phyloP scores from a whole-genome alignment of 2,888 invertebrate genomes.

The Lucinisca nassula region DNA sequence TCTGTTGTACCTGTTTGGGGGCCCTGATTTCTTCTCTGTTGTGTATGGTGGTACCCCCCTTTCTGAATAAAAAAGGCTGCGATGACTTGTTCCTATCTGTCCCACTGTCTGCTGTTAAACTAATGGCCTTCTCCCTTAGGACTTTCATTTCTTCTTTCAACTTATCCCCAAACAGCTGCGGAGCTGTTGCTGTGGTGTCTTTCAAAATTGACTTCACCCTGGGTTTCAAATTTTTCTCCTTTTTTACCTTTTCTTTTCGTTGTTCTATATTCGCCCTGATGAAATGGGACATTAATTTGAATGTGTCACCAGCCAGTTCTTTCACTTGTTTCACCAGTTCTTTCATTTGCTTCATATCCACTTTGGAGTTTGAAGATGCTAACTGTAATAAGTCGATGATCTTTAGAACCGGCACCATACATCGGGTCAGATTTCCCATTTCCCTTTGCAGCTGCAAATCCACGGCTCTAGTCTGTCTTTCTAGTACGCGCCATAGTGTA shows the following conservation, averaged over 20 bases:
- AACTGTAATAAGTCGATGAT: background rate
- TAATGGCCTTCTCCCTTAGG: background rate
- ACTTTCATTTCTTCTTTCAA: background rate
- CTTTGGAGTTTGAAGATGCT: background rate
- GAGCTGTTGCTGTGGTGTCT: background rate
- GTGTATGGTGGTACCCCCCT: background rate
- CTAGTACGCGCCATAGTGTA: too few species aligned
- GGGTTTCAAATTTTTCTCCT: background rate
- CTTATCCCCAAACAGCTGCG: background rate
- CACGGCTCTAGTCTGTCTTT: background rate
- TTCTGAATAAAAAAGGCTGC: background rate
- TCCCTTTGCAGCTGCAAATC: background rate
- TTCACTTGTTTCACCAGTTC: too few species aligned
- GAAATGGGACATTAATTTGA: background rate
- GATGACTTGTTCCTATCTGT: background rate
- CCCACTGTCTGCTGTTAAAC: background rate
- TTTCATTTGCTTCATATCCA: background rate
- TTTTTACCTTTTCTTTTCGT: background rate
- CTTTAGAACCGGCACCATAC: background rate
- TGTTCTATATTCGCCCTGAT: background rate
- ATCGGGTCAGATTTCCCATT: background rate
- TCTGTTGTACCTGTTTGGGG: too few species aligned
- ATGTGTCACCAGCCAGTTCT: background rate
- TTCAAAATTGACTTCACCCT: background rate
- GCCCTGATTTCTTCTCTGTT: background rate